A percentile compares a stretch with the other conserved stretches of the same genome.
Conservation (phyloP, 2,797 vertebrate genomes). For the Hydrocynus forskahlii region DNA sequence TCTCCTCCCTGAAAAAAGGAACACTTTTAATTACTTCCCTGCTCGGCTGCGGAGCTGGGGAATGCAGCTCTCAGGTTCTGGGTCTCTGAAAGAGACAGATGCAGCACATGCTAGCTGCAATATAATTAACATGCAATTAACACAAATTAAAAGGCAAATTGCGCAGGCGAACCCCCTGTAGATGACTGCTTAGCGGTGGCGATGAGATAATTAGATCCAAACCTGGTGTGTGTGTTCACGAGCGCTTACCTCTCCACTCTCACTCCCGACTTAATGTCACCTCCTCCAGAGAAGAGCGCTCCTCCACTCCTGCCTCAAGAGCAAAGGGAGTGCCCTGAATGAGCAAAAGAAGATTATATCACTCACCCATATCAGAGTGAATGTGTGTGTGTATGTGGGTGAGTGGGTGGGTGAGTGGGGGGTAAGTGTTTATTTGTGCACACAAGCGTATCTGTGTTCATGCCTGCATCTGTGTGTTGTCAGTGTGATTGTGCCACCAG, state of each 20-base stretch:
- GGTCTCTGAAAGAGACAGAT: constrained; percentile 62
- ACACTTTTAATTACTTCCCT: constrained; percentile 66
- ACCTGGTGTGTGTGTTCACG: constrained; percentile 51
- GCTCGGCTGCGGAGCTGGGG: constrained; percentile 44
- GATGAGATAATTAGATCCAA: constrained; percentile 63
- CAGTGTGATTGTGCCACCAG: background rate
- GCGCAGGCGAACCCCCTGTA: constrained; percentile 62
- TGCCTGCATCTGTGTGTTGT: background rate
- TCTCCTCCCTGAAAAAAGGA: constrained; percentile 31
- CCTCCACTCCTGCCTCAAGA: constrained; percentile 37
- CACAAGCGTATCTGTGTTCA: background rate
- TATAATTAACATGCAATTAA: constrained; percentile 73
- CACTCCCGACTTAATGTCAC: constrained; percentile 54
- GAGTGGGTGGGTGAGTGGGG: background rate
- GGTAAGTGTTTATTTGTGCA: no score
- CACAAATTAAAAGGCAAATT: constrained; percentile 70
- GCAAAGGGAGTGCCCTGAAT: constrained; percentile 40
- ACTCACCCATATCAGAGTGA: background rate
- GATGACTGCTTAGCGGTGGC: constrained; percentile 59
- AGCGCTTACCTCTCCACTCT: constrained; percentile 47
- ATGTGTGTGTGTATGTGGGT: constrained; percentile 11
- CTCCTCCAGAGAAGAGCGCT: constrained; percentile 53
- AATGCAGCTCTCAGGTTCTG: constrained; percentile 55
- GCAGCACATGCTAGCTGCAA: constrained; percentile 63
- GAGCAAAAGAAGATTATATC: constrained; percentile 48